These are phyloP conservation scores for Dasysyrphus tricinctus DNA, from an alignment of 2,888 invertebrate species.

Conservation along the genomic window DNA sequence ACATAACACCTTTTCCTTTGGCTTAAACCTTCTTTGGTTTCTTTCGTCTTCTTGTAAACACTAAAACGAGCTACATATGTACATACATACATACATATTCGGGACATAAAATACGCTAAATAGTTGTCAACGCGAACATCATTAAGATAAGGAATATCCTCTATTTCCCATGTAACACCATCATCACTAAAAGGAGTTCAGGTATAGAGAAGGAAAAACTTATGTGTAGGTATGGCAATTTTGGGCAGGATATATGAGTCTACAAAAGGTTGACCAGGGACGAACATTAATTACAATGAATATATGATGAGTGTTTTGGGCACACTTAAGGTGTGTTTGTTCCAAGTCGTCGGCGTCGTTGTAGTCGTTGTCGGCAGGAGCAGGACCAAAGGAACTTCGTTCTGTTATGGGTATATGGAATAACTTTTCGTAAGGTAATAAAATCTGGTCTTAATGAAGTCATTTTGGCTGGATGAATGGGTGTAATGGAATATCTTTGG, in stretches of 20 bases:
- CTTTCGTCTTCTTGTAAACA: not conserved
- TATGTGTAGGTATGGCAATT: constrained; percentile 41
- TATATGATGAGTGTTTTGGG: constrained; percentile 71
- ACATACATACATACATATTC: not conserved
- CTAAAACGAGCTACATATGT: not conserved
- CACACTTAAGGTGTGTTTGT: constrained; percentile 41
- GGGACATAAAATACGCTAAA: constrained; percentile 67
- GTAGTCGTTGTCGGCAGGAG: not conserved
- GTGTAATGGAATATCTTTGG: constrained; percentile 66
- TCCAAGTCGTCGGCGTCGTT: no score
- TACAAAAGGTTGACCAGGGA: constrained; percentile 71
- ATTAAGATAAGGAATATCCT: constrained; percentile 69
- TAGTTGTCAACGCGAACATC: constrained; percentile 72
- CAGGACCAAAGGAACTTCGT: constrained; percentile 21
- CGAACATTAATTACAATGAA: constrained; percentile 72
- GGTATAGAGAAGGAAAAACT: not conserved
- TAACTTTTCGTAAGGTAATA: constrained; percentile 53
- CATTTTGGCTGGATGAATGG: constrained; percentile 35
- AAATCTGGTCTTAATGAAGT: constrained; percentile 60
- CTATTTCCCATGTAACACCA: not conserved
- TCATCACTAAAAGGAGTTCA: not conserved
- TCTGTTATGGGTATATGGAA: constrained; percentile 5
- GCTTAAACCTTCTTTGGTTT: constrained; percentile 33
- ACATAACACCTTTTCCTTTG: constrained; percentile 55
- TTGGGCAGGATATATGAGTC: constrained; percentile 61